Conservation (phyloP, 2,888 invertebrate species). For the Troides aeacus region DNA sequence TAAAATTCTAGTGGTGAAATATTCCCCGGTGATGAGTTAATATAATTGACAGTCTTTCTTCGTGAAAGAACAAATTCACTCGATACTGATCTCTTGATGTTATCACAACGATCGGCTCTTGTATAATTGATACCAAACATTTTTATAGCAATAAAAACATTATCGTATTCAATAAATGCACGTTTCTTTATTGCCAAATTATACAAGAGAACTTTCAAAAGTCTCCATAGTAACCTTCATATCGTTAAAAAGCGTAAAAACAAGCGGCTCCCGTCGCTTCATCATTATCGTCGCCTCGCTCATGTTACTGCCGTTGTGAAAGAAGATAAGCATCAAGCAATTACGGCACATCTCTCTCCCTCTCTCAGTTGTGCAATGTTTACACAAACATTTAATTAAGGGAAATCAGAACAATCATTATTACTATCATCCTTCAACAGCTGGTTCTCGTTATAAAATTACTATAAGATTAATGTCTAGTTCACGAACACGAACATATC, state of each 20-base stretch:
- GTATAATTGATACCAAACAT: too few species aligned
- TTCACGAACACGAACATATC: too few species aligned
- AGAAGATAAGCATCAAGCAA: constrained; percentile 50
- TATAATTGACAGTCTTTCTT: too few species aligned
- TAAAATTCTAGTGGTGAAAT: too few species aligned
- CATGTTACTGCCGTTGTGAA: constrained; percentile 46
- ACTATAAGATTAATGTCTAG: neutral
- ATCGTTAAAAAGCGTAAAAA: constrained; percentile 18
- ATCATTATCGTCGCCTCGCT: constrained; percentile 27
- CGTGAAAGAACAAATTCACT: too few species aligned
- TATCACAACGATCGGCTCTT: too few species aligned
- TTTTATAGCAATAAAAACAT: neutral
- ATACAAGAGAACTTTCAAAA: neutral
- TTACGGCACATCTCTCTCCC: constrained; percentile 52
- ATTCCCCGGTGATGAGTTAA: too few species aligned
- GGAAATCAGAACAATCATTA: constrained; percentile 39
- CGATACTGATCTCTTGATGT: too few species aligned
- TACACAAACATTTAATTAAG: constrained; percentile 37
- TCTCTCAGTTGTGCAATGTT: constrained; percentile 49
- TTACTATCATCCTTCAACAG: constrained; percentile 27
- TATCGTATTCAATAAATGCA: neutral
- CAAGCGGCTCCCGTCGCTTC: neutral
- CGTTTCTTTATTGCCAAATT: neutral
- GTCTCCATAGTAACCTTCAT: neutral
- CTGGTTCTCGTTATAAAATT: constrained; percentile 10